These are phyloP conservation scores for Hylia prasina DNA, from an alignment of 2,113 vertebrate species.

Conservation along the genomic window DNA sequence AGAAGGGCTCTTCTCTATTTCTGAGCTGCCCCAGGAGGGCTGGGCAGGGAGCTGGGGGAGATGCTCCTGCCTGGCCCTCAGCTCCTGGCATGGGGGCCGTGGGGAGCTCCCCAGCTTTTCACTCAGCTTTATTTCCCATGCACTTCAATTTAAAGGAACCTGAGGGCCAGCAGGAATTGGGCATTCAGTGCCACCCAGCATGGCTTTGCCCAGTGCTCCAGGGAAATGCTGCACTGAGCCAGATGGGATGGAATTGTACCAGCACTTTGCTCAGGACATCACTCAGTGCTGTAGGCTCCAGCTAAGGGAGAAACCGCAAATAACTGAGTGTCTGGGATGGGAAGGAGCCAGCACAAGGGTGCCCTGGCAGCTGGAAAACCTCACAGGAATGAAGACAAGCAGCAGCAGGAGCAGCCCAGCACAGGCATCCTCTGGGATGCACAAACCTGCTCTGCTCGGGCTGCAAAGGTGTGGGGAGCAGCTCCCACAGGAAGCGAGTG, in stretches of 20 bases:
- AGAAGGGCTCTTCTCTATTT: constrained; percentile 4
- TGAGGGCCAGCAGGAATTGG: not conserved
- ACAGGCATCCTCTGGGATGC: not conserved
- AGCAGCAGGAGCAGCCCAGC: not conserved
- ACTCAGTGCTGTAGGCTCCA: not conserved
- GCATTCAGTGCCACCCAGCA: not conserved
- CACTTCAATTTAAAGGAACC: not conserved
- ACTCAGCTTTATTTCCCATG: not conserved
- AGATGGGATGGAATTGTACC: not conserved
- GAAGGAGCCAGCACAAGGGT: not conserved
- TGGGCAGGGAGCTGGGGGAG: not conserved
- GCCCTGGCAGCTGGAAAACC: not conserved
- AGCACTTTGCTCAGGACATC: not conserved
- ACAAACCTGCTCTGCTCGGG: rapidly evolving
- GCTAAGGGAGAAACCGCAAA: not conserved
- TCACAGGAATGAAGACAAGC: not conserved
- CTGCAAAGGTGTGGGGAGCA: not conserved
- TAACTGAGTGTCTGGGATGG: not conserved
- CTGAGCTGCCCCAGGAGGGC: not conserved
- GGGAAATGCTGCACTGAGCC: not conserved
- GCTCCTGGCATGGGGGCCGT: not conserved
- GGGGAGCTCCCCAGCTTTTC: not conserved
- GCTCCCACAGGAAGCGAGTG: not conserved
- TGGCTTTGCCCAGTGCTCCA: not conserved
- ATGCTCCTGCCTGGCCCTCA: not conserved